phyloP scores from a whole-genome alignment of 2,113 vertebrate genomes.

The Aegotheles bennettii region DNA sequence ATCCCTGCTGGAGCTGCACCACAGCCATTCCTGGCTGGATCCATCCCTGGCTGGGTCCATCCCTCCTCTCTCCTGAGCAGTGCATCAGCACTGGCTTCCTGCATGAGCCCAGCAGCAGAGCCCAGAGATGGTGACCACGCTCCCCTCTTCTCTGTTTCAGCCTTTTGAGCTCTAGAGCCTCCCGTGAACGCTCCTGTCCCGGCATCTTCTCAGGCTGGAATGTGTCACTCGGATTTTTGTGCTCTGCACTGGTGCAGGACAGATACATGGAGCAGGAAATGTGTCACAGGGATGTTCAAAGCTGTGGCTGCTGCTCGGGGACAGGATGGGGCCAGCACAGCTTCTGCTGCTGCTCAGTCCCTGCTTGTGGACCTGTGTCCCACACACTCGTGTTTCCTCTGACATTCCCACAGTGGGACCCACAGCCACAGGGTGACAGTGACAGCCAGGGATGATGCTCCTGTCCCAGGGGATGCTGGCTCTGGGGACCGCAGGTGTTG shows the following conservation, averaged over 20 bases:
- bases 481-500: too few species aligned
- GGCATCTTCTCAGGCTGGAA: background rate
- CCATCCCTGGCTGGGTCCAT: background rate
- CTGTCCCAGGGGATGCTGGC: too few species aligned
- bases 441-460: background rate
- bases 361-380: background rate
- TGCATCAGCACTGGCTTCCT: background rate
- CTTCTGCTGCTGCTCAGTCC: background rate
- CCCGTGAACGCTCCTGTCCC: background rate
- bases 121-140: background rate
- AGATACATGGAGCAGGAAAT: background rate
- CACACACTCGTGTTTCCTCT: too few species aligned
- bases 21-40: background rate
- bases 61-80: background rate
- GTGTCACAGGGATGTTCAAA: background rate
- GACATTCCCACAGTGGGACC: too few species aligned
- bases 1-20: too few species aligned
- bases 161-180: background rate
- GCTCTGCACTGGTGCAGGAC: background rate
- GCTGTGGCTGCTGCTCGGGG: background rate
- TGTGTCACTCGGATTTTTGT: background rate
- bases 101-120: background rate
- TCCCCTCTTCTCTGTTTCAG: background rate
- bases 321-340: background rate
- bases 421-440: too few species aligned